A percentile compares a stretch with the other conserved stretches of the same genome.
Evolutionary conservation across 2,888 invertebrate species (phyloP).

Genomic region (Anaspis maculata): DNA sequence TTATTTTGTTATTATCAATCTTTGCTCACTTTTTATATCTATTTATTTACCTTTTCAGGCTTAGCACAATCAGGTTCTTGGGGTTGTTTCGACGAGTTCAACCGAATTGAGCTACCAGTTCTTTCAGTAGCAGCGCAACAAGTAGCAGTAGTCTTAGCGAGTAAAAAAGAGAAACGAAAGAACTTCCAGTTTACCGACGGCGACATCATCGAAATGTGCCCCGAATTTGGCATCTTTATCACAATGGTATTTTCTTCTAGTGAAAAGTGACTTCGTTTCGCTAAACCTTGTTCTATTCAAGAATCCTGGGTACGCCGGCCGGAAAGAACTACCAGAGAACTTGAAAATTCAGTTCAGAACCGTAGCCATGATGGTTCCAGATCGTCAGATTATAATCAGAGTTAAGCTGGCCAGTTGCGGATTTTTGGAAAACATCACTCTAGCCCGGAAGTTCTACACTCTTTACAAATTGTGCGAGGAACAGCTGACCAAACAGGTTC

Average conservation of each 20-base stretch:
- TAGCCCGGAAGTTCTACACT: conserved; percentile 93
- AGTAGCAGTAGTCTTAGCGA: conserved; percentile 84
- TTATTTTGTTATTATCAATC: no score
- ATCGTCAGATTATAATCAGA: conserved; percentile 92
- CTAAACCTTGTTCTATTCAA: conserved; percentile 37
- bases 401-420: conserved; percentile 95
- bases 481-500: conserved; percentile 94
- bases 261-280: no score
- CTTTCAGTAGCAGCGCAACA: conserved; percentile 94
- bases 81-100: conserved; percentile 98
- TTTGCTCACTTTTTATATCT: no score
- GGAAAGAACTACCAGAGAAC: conserved; percentile 94
- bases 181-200: conserved; percentile 91
- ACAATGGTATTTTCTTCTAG: conserved; percentile 68
- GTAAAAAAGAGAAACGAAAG: conserved; percentile 90
- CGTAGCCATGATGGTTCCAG: conserved; percentile 99
- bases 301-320: conserved; percentile 96
- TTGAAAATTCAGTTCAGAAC: conserved; percentile 96
- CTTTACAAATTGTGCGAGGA: conserved; percentile 95
- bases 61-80: conserved; percentile 92
- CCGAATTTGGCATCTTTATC: conserved; percentile 94
- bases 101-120: conserved; percentile 89
- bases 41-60: conserved; percentile 32
- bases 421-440: conserved; percentile 88
- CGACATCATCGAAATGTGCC: conserved; percentile 84